Base-by-base conservation (phyloP, 2,888 invertebrate species). In the Magallana nippona region DNA sequence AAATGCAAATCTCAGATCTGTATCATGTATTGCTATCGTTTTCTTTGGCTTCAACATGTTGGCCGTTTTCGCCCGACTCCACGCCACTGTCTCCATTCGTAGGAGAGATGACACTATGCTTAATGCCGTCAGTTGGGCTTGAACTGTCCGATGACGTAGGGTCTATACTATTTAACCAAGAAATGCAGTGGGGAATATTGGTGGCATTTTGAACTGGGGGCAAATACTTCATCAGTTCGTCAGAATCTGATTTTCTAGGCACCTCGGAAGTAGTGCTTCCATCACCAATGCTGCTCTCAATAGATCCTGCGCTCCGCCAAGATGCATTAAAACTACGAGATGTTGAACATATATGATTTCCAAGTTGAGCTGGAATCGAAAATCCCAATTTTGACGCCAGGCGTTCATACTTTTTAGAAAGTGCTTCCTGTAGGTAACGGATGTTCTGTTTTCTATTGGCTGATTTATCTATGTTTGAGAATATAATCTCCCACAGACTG, bases 221-320 rank as follows among this genome's bases (percentile, higher is more conserved):
- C 44, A 44, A 44, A 44, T 44, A 44, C 44, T 44, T 44, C 44
- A 8, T 44, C 44, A 44, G 55, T 77, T 77, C 17, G 15, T 19
- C 19, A 13, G 15, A 55, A 17, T 55, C 17, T 1, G 55, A 13
- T 57, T 56, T 27, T 55, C n/a, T 57, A 15, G 77, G 57, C 11
- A 32, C 13, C 13, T 82, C 82, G 11, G 84, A 84, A 15, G 84
- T 84, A 10, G 84, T 84, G 60, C 84, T 84, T 15, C 32, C 15
- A 11, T 84, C 84, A 58, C 82, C 79, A 19, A 82, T 17, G 27
- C 82, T 84, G 22, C 84, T 82, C 19, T 22, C 55, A n/a, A 57
- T 78, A 8, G 55, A 55, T 3, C 78, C n/a, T 19, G 19, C 57
- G 19, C 62, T 60, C 10, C 71, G 27, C 56, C 32, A 60, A 3